Conservation (phyloP, 64 coral and sea anemone species). For the Trachythela sp. region DNA sequence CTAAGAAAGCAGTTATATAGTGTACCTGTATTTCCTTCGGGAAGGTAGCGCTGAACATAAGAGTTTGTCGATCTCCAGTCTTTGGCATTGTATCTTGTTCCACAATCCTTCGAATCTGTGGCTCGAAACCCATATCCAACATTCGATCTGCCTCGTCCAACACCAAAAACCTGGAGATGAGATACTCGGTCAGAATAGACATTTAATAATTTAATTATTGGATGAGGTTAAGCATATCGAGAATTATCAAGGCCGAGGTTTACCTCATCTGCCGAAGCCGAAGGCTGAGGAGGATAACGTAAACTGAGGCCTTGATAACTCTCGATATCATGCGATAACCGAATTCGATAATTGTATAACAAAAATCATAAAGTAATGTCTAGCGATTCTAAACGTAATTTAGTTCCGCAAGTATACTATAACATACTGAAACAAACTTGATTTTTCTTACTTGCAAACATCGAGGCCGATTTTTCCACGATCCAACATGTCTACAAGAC, state of each 20-base stretch:
- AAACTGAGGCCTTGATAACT: too few relatives aligned
- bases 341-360: too few relatives aligned
- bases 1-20: too few relatives aligned
- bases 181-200: not conserved
- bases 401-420: not conserved
- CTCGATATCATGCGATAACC: too few relatives aligned
- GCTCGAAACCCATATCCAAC: constrained; percentile 99
- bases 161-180: constrained; percentile 73
- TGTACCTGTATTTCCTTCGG: constrained; percentile 90
- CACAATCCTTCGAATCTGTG: constrained; percentile 91
- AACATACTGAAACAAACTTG: not conserved
- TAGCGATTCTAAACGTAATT: too few relatives aligned
- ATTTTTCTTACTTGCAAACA: constrained; percentile 50
- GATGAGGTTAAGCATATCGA: too few relatives aligned
- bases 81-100: constrained; percentile 92
- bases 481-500: constrained; percentile 94
- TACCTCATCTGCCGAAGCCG: not conserved
- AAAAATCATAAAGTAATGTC: too few relatives aligned
- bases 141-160: constrained; percentile 97
- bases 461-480: constrained; percentile 85
- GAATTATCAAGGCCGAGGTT: too few relatives aligned
- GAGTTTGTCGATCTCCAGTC: constrained; percentile 69
- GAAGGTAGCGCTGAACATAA: constrained; percentile 97
- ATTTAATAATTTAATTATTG: too few relatives aligned
- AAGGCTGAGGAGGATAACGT: not conserved